phyloP scores from a whole-genome alignment of 2,797 vertebrate genomes.

The Parauchenoglanis ngamensis region DNA sequence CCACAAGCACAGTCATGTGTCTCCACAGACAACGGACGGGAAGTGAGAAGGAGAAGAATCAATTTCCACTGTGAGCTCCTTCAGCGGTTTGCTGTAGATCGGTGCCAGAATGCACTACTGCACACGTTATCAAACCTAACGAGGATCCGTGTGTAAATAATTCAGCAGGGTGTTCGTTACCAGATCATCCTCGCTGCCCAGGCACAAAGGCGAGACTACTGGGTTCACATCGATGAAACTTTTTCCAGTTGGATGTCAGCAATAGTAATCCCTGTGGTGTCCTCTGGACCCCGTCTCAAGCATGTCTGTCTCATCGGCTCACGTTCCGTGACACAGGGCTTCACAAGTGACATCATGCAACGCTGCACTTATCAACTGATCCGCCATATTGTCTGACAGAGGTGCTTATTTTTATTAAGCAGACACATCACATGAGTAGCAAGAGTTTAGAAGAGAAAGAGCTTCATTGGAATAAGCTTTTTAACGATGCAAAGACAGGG shows the following conservation, averaged over 20 bases:
- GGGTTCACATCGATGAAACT: not conserved
- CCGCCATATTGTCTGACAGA: not conserved
- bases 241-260: not conserved
- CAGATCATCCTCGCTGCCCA: slow-evolving; percentile 21
- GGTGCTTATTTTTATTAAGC: not conserved
- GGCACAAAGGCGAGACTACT: slow-evolving; percentile 2
- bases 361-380: not conserved
- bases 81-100: not conserved
- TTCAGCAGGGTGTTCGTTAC: slow-evolving; percentile 53
- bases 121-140: slow-evolving; percentile 22
- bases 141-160: slow-evolving; percentile 52
- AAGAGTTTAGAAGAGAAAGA: not conserved
- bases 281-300: not conserved
- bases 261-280: not conserved
- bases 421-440: not conserved
- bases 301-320: not conserved
- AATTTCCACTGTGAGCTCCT: not conserved
- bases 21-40: slow-evolving; percentile 4
- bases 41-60: slow-evolving; percentile 20
- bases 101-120: not conserved
- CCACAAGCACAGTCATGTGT: not conserved
- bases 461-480: not conserved
- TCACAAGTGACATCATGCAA: not conserved
- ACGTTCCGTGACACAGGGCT: not conserved
- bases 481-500: not conserved